These are phyloP conservation scores for Eudyptes chrysolophus DNA, from an alignment of 2,113 vertebrate genomes.

Conservation along the genomic window DNA sequence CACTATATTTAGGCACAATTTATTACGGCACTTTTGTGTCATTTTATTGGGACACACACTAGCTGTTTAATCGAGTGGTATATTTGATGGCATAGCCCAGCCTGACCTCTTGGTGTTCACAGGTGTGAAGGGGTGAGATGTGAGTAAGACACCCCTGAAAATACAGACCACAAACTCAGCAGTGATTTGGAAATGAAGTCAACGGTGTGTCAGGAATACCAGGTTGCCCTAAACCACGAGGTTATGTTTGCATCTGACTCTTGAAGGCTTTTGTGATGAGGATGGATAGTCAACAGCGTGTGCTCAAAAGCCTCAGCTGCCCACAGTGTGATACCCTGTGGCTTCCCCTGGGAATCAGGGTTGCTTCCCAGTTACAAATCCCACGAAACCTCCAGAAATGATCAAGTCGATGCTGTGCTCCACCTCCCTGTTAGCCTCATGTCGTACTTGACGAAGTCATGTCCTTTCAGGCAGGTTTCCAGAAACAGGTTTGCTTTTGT, in stretches of 20 bases:
- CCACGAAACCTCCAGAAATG: background rate
- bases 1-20: background rate
- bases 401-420: rapidly evolving
- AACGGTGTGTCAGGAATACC: rapidly evolving
- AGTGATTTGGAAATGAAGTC: background rate
- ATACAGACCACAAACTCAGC: background rate
- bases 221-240: background rate
- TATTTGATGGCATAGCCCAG: background rate
- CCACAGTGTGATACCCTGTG: background rate
- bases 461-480: background rate
- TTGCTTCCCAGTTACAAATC: background rate
- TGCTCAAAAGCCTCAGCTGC: background rate
- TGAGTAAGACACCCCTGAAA: background rate
- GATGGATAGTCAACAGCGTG: rapidly evolving
- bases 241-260: background rate
- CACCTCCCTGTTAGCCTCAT: background rate
- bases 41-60: background rate
- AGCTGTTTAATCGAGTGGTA: background rate
- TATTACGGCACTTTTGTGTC: rapidly evolving
- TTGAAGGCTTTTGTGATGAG: background rate
- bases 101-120: background rate
- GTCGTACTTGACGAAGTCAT: rapidly evolving
- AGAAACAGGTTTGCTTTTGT: background rate
- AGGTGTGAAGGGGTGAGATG: background rate
- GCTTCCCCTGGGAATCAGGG: background rate